phyloP scores from a whole-genome alignment of 2,113 vertebrate species.

The Psittacula cyanocephala region DNA sequence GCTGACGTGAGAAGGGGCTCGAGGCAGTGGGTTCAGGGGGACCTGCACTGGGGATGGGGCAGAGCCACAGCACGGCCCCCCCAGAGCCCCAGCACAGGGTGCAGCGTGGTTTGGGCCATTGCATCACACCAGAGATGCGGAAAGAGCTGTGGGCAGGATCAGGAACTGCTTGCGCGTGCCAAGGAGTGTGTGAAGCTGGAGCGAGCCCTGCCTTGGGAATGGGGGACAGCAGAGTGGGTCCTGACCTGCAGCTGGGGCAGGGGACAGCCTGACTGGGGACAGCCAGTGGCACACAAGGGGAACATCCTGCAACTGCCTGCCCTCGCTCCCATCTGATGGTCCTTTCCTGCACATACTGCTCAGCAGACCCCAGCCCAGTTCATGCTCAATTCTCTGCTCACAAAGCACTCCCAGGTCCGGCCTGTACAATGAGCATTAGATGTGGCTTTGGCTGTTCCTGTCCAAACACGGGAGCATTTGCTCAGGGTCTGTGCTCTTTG shows the following conservation, averaged over 20 bases:
- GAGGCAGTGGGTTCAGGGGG: accelerated
- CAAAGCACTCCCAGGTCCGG: accelerated
- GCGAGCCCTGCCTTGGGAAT: not conserved
- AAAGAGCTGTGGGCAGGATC: not conserved
- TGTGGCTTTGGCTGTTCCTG: not conserved
- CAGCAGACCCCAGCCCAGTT: not conserved
- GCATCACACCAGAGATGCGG: accelerated
- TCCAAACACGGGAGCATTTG: not conserved
- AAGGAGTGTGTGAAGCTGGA: not conserved
- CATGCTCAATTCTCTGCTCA: not conserved
- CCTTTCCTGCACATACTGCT: not conserved
- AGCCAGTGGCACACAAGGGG: not conserved
- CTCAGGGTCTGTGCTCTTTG: not conserved
- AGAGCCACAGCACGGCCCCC: too few species aligned
- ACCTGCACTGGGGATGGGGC: not conserved
- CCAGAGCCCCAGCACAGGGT: accelerated
- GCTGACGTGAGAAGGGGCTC: not conserved
- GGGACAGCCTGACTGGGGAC: not conserved
- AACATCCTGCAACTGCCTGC: not conserved
- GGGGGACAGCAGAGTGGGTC: not conserved
- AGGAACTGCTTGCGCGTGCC: not conserved
- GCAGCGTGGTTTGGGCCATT: not conserved
- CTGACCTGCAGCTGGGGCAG: not conserved
- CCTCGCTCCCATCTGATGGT: accelerated
- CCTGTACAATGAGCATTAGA: accelerated